Evolutionary conservation across 2,113 vertebrate genomes (phyloP), one percentile per base, ranked within the genome.

Genomic region (Corythaixoides concolor): DNA sequence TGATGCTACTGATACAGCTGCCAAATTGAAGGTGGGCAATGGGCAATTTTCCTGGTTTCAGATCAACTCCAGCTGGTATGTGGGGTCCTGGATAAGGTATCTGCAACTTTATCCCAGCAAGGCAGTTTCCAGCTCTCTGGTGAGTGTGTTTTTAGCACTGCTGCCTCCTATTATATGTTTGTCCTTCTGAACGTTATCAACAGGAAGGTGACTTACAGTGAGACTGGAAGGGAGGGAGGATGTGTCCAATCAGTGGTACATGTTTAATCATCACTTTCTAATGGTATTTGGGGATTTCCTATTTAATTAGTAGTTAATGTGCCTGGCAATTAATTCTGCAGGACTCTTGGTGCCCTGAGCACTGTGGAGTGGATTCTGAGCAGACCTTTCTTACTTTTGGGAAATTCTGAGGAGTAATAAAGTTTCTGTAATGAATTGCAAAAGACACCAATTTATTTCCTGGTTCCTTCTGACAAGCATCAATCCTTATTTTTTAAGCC

Each of bases 251-350:
- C 96, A 85, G 74, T 55, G 72, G 85, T 58, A 82, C 18, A 4
- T 77, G 85, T 90, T 97, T 97, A 96, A 95, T 95, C 83, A 88
- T 85, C 73, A 85, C 83, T 94, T 94, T 94, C 89, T 97, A 86
- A 90, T 70, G 80, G 93, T 63, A 93, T 96, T 93, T 93, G 95
- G 60, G 80, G 89, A 92, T 96, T 96, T 97, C 83, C 97, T 95
- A 89, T 95, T 97, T 97, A 96, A 97, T 96, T 95, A 96, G 95
- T 95, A 97, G 95, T 95, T 96, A 92, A 94, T 75, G 53, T 63
- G 95, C 88, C 95, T 85, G 81, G 77, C 93, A 97, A 97, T 98
- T 95, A 96, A 93, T 97, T 96, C 95, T 90, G 73, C 77, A 79
- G 93, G 84, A 76, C 91, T 93, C 35, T 12, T 1, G 2, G 49